phyloP scores from a whole-genome alignment of 2,797 vertebrate species.

The Sebastes alutus region DNA sequence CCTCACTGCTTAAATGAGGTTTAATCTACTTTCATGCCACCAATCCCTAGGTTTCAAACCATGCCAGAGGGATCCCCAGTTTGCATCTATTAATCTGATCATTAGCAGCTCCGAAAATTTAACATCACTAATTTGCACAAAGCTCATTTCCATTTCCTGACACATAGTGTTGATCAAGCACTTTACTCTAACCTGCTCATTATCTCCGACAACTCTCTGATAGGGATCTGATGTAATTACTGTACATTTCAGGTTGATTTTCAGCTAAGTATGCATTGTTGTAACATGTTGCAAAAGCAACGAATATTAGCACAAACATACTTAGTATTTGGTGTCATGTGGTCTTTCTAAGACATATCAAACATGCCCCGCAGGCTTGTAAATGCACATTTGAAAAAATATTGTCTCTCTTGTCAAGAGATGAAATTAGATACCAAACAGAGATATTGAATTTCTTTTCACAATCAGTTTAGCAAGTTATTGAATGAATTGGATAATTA shows the following conservation, averaged over 20 bases:
- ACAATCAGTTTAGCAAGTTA: background rate
- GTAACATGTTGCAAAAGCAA: background rate
- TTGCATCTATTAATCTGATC: conserved; percentile 76
- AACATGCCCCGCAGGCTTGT: background rate
- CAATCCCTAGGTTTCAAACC: conserved; percentile 66
- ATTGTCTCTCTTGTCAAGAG: background rate
- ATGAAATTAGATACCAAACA: background rate
- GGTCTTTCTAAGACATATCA: background rate
- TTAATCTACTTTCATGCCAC: conserved; percentile 76
- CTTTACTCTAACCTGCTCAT: conserved; percentile 29
- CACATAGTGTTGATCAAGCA: conserved; percentile 34
- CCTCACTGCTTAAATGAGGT: conserved; percentile 66
- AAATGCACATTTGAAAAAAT: background rate
- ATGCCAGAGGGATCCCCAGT: conserved; percentile 61
- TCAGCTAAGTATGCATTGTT: background rate
- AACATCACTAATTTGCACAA: conserved; percentile 66
- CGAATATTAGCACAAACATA: background rate
- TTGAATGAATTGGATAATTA: conserved; percentile 5
- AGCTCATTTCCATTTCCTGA: conserved; percentile 53
- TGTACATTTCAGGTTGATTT: background rate
- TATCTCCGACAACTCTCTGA: conserved; percentile 3
- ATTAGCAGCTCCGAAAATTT: conserved; percentile 67
- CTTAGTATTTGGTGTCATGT: background rate
- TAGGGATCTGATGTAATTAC: background rate
- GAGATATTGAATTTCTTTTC: background rate